Evolutionary conservation across 1,140 invertebrate species (phyloP).

Genomic region (Apocrypta bakeri): DNA sequence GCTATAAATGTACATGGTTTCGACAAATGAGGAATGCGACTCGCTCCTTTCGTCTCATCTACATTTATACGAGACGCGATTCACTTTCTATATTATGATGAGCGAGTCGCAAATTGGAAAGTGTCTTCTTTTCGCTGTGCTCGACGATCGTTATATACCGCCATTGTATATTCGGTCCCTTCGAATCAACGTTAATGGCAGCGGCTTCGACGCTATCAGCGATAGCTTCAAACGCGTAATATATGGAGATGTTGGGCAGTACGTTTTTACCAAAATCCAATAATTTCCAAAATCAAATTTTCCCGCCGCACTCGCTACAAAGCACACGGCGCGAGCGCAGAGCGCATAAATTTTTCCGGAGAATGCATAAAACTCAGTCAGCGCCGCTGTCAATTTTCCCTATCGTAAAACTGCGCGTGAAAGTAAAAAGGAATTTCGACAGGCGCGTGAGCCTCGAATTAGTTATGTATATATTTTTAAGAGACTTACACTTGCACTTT

Average conservation of each 20-base stretch:
- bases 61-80: not conserved
- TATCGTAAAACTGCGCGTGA: not conserved
- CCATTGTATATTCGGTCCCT: not conserved
- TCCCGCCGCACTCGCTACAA: no score
- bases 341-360: not conserved
- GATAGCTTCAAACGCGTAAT: no score
- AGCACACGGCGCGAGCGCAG: no score
- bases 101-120: not conserved
- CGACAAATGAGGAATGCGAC: no score
- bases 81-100: not conserved
- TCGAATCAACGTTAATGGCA: not conserved
- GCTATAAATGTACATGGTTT: not conserved
- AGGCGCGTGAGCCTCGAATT: not conserved
- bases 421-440: constrained; percentile 8
- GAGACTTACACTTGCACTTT: not conserved
- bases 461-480: not conserved
- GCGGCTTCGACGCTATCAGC: no score
- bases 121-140: not conserved
- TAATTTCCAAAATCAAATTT: no score
- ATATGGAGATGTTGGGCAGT: no score
- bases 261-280: no score
- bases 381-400: not conserved
- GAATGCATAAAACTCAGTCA: not conserved
- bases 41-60: not conserved
- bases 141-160: not conserved